Conservation (phyloP, 1,140 invertebrate species). For the Phthorimaea operculella region DNA sequence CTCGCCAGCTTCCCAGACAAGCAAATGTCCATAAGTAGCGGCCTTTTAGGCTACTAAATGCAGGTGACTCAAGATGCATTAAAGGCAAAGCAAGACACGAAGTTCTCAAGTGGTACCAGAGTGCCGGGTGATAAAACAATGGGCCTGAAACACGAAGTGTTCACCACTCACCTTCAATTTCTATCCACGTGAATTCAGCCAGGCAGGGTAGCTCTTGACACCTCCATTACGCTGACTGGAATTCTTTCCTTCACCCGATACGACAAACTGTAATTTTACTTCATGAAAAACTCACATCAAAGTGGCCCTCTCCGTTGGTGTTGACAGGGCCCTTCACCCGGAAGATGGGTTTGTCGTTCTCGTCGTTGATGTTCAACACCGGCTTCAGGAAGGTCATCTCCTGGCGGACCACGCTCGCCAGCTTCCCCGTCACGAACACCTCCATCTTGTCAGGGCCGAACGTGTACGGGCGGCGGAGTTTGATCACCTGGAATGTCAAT, state of each 20-base stretch:
- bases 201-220: too few relatives aligned
- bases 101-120: too few relatives aligned
- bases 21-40: slow-evolving; percentile 40
- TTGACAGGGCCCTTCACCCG: slow-evolving; percentile 39
- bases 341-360: slow-evolving; percentile 26
- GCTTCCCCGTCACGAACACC: slow-evolving; percentile 26
- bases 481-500: slow-evolving; percentile 30
- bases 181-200: too few relatives aligned
- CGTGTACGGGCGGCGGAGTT: slow-evolving; percentile 37
- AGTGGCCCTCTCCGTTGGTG: slow-evolving; percentile 29
- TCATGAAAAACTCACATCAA: slow-evolving; percentile 20
- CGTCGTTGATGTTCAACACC: slow-evolving; percentile 40
- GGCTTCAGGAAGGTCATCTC: slow-evolving; percentile 48
- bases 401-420: slow-evolving; percentile 36
- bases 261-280: too few relatives aligned
- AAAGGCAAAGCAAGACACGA: too few relatives aligned
- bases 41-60: too few relatives aligned
- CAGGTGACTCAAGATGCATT: too few relatives aligned
- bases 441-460: slow-evolving; percentile 46
- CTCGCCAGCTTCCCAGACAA: slow-evolving; percentile 29
- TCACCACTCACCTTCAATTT: too few relatives aligned
- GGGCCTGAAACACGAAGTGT: too few relatives aligned
- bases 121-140: too few relatives aligned
- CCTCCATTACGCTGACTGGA: too few relatives aligned
- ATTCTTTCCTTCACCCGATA: too few relatives aligned